Evolutionary conservation across 2,113 vertebrate genomes (phyloP).

Genomic region (Vombatus ursinus): DNA sequence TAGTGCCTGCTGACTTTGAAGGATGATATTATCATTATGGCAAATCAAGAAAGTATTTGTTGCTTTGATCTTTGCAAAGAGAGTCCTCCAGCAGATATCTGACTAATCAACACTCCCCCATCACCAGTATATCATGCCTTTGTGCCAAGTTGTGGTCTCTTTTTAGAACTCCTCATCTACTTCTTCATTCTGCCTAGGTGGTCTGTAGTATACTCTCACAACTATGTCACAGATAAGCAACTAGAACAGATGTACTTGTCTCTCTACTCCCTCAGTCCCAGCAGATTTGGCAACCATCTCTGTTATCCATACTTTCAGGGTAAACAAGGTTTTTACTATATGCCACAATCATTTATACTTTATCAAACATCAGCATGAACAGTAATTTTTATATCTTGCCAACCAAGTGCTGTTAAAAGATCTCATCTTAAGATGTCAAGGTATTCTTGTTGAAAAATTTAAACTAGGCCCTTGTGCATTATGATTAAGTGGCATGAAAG

Average conservation of each 20-base stretch:
- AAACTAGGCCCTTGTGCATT: background rate
- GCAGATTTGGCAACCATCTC: background rate
- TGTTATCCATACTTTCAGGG: background rate
- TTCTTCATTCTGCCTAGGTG: background rate
- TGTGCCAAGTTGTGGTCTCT: background rate
- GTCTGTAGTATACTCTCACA: background rate
- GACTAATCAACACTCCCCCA: background rate
- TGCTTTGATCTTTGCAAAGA: background rate
- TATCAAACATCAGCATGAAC: background rate
- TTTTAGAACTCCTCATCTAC: background rate
- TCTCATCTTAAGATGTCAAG: background rate
- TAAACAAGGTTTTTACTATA: background rate
- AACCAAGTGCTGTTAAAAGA: background rate
- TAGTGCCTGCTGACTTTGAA: background rate
- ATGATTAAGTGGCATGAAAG: conserved; percentile 33
- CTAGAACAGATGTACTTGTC: background rate
- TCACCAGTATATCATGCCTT: background rate
- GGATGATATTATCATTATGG: background rate
- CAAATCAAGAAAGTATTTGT: background rate
- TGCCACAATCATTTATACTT: background rate
- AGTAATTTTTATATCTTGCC: background rate
- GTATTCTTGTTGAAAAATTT: background rate
- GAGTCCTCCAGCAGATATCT: background rate
- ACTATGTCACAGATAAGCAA: background rate
- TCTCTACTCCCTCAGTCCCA: background rate